Evolutionary conservation across 92 coral and sea anemone genomes (phyloP), one percentile per base, ranked within the genome.

Genomic region (Siderastrea radians): DNA sequence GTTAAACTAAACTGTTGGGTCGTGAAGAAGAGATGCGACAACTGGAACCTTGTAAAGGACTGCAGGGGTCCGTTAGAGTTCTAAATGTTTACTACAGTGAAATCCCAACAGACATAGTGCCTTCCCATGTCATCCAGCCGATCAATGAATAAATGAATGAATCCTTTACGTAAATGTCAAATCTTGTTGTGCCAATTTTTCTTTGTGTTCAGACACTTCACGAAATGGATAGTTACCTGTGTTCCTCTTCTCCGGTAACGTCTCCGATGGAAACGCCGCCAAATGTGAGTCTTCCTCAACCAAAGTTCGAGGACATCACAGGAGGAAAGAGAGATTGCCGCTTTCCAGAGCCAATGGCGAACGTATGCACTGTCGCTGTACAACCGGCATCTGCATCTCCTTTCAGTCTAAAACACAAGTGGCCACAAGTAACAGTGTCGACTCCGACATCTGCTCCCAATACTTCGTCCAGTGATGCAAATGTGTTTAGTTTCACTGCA

Each of bases 211-310:
- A 94, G 96, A 94, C 96, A 2, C 85, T 94, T 26, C 79, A 68
- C 43, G 96, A 94, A 63, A 92, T 94, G 87, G 96, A 94, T 61
- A 90, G 95, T 38, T 94, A 94, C 72, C 87, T 94, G 54, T 88
- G 93, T 78, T 92, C 88, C 49, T 82, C 96, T 0, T 79, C 93
- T 6, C 91, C 91, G 6, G 84, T 72, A 7, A 86, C 78, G n/a
- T 16, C 87, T 14, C 88, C 84, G n/a, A 7, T 15, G 51, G 80
- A 84, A 74, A 58, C 80, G 38, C 49, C 80, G 44, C 79, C 87
- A 62, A 48, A 72, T 50, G 80, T 49, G 26, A 26, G 6, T 47
- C 51, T 13, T 44, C 51, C 80, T 19, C 80, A 73, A 51, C 74
- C 87, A 49, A 74, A 84, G 74, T 10, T 49, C 68, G 80, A 60